Evolutionary conservation across 1,140 invertebrate species (phyloP).

Genomic region (Lepidurus packardi): DNA sequence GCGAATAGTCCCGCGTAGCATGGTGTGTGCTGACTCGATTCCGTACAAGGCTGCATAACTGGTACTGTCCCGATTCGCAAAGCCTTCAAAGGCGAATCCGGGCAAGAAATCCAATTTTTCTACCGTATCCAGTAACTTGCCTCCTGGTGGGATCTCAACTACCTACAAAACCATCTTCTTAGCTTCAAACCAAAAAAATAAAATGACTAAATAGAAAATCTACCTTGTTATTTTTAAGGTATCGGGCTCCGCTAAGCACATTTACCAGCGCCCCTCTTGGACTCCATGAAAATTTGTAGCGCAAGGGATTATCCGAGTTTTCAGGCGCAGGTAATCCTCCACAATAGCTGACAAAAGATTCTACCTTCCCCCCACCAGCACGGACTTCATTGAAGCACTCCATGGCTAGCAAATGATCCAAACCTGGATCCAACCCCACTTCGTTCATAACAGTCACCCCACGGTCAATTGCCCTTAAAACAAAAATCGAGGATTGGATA

Average conservation of each 20-base stretch:
- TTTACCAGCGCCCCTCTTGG: conserved; percentile 85
- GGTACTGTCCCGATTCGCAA: conserved; percentile 93
- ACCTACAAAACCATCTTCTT: conserved; percentile 50
- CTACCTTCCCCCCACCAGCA: conserved; percentile 71
- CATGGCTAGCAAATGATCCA: conserved; percentile 94
- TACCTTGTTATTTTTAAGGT: conserved; percentile 75
- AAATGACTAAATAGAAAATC: conserved; percentile 33
- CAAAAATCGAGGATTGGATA: conserved; percentile 32
- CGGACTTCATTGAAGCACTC: conserved; percentile 91
- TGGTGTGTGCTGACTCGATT: conserved; percentile 73
- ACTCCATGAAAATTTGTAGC: conserved; percentile 98
- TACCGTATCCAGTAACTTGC: conserved; percentile 71
- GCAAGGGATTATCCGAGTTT: conserved; percentile 82
- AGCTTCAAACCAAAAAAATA: conserved; percentile 8
- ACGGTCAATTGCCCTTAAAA: conserved; percentile 66
- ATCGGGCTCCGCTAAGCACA: conserved; percentile 80
- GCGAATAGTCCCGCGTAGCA: conserved; percentile 84
- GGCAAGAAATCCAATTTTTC: conserved; percentile 82
- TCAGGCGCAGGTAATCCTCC: conserved; percentile 83
- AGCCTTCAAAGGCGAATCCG: conserved; percentile 92
- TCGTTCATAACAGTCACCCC: conserved; percentile 91
- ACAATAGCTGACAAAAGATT: conserved; percentile 94
- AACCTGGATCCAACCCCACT: conserved; percentile 93
- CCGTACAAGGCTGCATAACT: conserved; percentile 83
- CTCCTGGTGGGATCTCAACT: conserved; percentile 83